Evolutionary conservation across 2,113 vertebrate genomes (phyloP).

Genomic region (Ardeotis arabs): DNA sequence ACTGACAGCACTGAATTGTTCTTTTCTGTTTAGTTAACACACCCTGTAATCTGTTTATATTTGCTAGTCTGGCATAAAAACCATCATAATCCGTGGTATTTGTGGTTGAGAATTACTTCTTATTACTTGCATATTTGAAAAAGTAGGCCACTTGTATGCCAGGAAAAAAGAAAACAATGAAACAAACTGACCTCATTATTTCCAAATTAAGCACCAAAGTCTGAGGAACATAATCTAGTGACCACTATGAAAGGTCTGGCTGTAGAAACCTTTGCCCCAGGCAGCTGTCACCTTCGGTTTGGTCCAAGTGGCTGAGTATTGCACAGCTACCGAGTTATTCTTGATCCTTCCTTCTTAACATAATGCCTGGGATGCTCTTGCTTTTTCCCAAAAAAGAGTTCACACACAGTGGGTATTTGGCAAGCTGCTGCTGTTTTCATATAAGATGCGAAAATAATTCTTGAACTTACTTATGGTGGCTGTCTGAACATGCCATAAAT

Average conservation of each 20-base stretch:
- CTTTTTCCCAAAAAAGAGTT: neutral
- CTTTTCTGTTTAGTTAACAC: neutral
- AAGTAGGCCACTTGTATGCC: neutral
- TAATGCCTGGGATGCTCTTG: neutral
- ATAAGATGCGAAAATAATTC: neutral
- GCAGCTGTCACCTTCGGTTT: constrained; percentile 21
- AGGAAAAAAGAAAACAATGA: neutral
- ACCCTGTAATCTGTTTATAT: neutral
- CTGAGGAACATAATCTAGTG: neutral
- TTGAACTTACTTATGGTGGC: neutral
- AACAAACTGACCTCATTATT: constrained; percentile 7
- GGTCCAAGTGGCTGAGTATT: neutral
- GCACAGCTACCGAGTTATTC: neutral
- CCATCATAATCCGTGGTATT: neutral
- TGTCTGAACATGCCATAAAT: neutral
- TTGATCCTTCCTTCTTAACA: neutral
- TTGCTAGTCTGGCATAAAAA: neutral
- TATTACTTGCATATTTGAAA: constrained; percentile 7
- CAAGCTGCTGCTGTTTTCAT: neutral
- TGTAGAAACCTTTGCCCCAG: constrained; percentile 12
- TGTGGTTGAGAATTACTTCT: neutral
- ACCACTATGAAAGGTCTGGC: neutral
- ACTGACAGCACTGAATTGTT: neutral
- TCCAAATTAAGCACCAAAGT: constrained; percentile 8
- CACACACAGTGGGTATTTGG: neutral